Base-by-base conservation (phyloP, 2,797 vertebrate genomes). In the Crax fasciolata region DNA sequence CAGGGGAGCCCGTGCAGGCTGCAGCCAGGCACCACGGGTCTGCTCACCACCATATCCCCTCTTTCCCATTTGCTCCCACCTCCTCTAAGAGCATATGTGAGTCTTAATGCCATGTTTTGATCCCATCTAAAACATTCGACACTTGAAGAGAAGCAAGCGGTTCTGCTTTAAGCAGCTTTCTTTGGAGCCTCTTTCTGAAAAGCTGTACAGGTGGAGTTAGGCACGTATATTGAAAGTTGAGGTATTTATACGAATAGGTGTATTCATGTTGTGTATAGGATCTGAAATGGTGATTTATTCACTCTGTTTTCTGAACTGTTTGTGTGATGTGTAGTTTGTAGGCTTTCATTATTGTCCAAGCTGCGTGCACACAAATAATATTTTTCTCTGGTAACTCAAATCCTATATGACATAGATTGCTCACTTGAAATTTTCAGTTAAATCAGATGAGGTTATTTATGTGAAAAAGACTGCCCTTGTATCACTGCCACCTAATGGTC, bases 11-110 rank as follows among this genome's bases (percentile, higher is more conserved):
- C 20, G 4, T 55, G 83, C 73, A 44, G 55, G 62, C 87, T 84
- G 65, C 46, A 71, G 82, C 95, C 94, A 75, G 96, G 92, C 97
- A 96, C 94, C 96, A 94, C 51, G 73, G 83, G 94, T 96, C 89
- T 20, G 9, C 91, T 95, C 85, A n/a, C 15, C 27, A 27, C 65
- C 4, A 0, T 6, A 1, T 39, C 48, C 68, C 59, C 32, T 76
- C 17, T 35, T 7, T 55, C 43, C 28, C 10, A 11, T 63, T 49
- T 39, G 54, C 68, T 62, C 9, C 20, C 65, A 39, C 54, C 82
- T 51, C 77, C 84, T 93, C 79, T 93, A 74, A 85, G 39, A 82
- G 89, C 93, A 74, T 32, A 51, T 17, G 21, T 54, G 15, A 28
- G 57, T 75, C 38, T 72, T 78, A 23, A 28, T 52, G 46, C 7